Evolutionary conservation across 2,113 vertebrate species (phyloP), one percentile per base, ranked within the genome.

Genomic region (Syngnathoides biaculeatus): DNA sequence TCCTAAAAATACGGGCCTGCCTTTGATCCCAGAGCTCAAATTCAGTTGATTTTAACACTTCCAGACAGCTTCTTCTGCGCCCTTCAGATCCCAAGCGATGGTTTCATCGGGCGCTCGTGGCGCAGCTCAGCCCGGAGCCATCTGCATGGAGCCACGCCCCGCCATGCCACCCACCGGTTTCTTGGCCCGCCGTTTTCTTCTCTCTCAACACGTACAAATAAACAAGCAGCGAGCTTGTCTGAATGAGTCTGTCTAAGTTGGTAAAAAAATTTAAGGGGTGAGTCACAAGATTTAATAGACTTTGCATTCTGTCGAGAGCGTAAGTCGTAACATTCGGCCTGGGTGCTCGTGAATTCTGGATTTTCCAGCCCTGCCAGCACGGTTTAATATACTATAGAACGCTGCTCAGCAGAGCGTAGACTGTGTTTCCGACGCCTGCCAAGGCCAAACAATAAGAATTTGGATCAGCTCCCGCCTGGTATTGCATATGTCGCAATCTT

Each of bases 11-110:
- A 84, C 67, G 80, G 85, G 83, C 86, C 47, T 69, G 81, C 73
- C 74, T 89, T 88, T 89, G 82, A 90, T 86, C 82, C 81, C 75
- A 69, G 61, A 73, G 76, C 84, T 86, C 75, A 76, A 84, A 83
- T 82, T 76, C 85, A 86, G 84, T 84, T 80, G 81, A 84, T 80
- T 82, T 56, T 71, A 89, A 87, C 71, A 30, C 72, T 79, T 80
- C 73, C 80, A 75, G 80, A 84, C 85, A 84, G 85, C 71, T 89
- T 84, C 77, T 73, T 73, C 75, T 80, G 76, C 86, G 82, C 86
- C 88, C 79, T 82, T 87, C 83, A 75, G 57, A 61, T 82, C 83
- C 86, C 75, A 87, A 85, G 86, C 82, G 73, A 84, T 78, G 86
- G 80, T 86, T 88, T 85, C 83, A 85, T 82, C 80, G 80, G 70